phyloP scores from a whole-genome alignment of 2,888 invertebrate species.

The Lepidonotus clava region DNA sequence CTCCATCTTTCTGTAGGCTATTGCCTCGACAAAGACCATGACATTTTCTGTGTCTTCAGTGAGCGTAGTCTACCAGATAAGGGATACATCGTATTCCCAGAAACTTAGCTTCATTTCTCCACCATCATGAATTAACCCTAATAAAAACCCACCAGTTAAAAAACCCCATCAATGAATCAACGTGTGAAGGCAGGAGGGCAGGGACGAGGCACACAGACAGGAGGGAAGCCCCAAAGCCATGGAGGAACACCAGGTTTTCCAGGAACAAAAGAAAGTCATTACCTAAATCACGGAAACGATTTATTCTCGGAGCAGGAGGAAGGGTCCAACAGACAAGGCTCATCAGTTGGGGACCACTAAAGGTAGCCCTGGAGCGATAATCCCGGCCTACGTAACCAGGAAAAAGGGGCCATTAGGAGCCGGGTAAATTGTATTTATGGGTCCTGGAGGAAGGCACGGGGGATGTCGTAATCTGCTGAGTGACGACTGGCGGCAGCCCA shows the following conservation, averaged over 20 bases:
- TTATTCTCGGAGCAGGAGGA: not conserved
- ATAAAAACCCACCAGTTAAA: no score
- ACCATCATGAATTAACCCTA: no score
- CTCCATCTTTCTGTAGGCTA: no score
- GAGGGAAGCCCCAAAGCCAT: no score
- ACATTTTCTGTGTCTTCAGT: no score
- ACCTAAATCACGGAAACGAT: not conserved
- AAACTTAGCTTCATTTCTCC: no score
- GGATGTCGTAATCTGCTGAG: not conserved
- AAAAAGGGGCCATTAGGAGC: not conserved
- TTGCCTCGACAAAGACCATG: no score
- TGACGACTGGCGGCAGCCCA: not conserved
- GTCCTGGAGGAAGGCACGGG: not conserved
- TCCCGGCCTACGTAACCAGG: not conserved
- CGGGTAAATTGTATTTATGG: conserved; percentile 1
- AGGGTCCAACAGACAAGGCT: not conserved
- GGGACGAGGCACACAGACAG: no score
- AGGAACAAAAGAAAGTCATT: not conserved
- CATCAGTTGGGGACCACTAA: not conserved
- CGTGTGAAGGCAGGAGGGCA: no score
- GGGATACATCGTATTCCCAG: no score
- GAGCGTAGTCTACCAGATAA: no score
- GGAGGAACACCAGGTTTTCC: not conserved
- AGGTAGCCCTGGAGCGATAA: conserved; percentile 9
- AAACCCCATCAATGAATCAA: not conserved